Evolutionary conservation across 2,888 invertebrate genomes (phyloP), one percentile per base, ranked within the genome.

Genomic region (Lithophane semibrunnea): DNA sequence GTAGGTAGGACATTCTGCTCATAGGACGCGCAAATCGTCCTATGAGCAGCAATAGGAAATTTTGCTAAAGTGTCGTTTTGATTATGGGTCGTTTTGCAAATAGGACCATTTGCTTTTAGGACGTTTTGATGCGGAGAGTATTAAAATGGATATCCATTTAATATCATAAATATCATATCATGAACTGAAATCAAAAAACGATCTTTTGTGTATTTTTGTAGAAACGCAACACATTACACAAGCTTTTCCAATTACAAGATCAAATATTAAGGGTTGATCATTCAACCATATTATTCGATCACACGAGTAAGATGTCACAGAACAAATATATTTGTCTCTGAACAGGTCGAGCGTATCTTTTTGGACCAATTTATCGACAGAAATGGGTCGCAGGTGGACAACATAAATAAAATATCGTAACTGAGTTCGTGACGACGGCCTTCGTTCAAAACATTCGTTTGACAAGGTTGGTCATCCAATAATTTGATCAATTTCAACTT

Each of bases 401-500:
- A 74, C 64, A 73, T 60, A 79, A 79, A 65, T 60, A 65, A 79
- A 52, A 65, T 65, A 37, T 65, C 58, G 16, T 80, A 73, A 52
- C 64, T 65, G 58, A n/a, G 44, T 52, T 2, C 44, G 29, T 72
- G 37, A 72, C 21, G n/a, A 65, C 21, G n/a, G 47, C 47, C 58
- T 73, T 54, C 52, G 37, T 52, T 10, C 21, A 24, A 63, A 64
- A n/a, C 44, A 54, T 58, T 52, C 13, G 3, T 7, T 73, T 44
- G 58, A 72, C 52, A 72, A 70, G 58, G 37, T 44, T 65, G 52
- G 58, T 65, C 37, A 21, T 44, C 37, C 44, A 73, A 78, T 80
- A 79, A 80, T 78, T 78, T 80, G 58, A 73, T 73, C 52, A 73
- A 60, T 60, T 65, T 54, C 10, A 13, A 42, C 47, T 79, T 13